phyloP scores from a whole-genome alignment of 2,888 invertebrate species.

The Lepidocyrtinus sp. region DNA sequence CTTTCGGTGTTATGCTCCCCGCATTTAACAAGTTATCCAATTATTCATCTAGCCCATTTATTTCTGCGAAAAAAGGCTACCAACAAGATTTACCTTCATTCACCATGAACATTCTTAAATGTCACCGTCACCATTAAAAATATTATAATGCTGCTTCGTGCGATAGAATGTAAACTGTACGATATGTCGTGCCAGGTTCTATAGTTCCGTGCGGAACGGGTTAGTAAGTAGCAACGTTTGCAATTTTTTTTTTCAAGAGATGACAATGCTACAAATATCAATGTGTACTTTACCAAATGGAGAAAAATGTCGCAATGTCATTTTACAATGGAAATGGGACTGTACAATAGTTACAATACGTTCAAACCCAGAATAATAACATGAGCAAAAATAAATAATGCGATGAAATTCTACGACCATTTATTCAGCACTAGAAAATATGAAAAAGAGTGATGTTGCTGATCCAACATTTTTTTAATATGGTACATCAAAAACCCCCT shows the following conservation, averaged over 20 bases:
- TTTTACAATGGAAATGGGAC: constrained; percentile 1
- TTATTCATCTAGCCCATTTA: constrained; percentile 1
- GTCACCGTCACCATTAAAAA: constrained; percentile 15
- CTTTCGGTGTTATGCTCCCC: neutral
- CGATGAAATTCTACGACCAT: neutral
- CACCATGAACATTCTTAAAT: constrained; percentile 3
- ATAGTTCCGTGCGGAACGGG: neutral
- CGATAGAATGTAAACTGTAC: neutral
- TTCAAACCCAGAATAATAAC: neutral
- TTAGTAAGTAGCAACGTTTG: neutral
- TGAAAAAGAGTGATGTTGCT: constrained; percentile 20
- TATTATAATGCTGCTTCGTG: too few relatives aligned
- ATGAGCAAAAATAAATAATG: neutral
- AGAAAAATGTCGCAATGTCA: constrained; percentile 15
- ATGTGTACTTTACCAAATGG: neutral
- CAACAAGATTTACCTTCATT: neutral
- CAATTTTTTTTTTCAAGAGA: neutral
- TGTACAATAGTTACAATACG: neutral
- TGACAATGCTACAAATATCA: constrained; percentile 5
- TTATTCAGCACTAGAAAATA: neutral
- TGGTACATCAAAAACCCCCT: neutral
- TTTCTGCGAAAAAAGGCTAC: neutral
- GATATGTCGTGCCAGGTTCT: neutral
- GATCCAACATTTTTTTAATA: constrained; percentile 25
- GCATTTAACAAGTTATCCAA: neutral